These are phyloP conservation scores for Drosophila melanica DNA, from an alignment of 1,140 invertebrate species.

Conservation along the genomic window DNA sequence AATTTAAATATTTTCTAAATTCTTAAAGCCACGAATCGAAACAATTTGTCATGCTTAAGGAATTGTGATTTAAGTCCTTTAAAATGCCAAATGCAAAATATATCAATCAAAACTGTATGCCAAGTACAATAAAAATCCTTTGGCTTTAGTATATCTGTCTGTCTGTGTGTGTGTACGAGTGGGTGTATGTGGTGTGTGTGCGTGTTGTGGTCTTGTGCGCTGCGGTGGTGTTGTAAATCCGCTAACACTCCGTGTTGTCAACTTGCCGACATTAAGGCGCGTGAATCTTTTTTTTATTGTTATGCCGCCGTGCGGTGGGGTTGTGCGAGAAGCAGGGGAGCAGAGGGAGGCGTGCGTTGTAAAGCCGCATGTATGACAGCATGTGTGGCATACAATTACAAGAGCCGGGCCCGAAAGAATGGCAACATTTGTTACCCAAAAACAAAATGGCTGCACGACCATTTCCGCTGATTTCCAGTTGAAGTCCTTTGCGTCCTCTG, in stretches of 20 bases:
- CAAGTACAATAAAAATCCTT: slow-evolving; percentile 53
- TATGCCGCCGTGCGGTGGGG: slow-evolving; percentile 60
- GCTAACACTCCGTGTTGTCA: slow-evolving; percentile 77
- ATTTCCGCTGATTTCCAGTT: slow-evolving; percentile 72
- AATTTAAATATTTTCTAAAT: slow-evolving; percentile 1
- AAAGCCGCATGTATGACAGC: slow-evolving; percentile 51
- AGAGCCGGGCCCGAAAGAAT: slow-evolving; percentile 31
- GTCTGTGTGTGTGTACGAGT: slow-evolving; percentile 3
- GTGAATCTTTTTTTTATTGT: slow-evolving; percentile 75
- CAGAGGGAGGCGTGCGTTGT: slow-evolving; percentile 29
- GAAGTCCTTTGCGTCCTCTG: slow-evolving; percentile 37
- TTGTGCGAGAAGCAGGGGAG: slow-evolving; percentile 3
- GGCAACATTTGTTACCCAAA: slow-evolving; percentile 69
- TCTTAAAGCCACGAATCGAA: slow-evolving; percentile 5
- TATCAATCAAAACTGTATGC: slow-evolving; percentile 73
- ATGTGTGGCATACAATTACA: slow-evolving; percentile 68
- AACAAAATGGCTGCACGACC: slow-evolving; percentile 72
- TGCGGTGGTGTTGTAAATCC: slow-evolving; percentile 59
- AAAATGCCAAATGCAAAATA: slow-evolving; percentile 65
- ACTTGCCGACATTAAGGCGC: slow-evolving; percentile 75
- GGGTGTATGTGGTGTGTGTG: slow-evolving; percentile 9
- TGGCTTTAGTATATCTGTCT: slow-evolving; percentile 22
- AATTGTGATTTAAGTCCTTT: slow-evolving; percentile 50
- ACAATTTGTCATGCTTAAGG: slow-evolving; percentile 66
- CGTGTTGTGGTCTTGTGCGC: slow-evolving; percentile 15